phyloP scores from a whole-genome alignment of 2,113 vertebrate genomes.

The Mormyrus iriodes region DNA sequence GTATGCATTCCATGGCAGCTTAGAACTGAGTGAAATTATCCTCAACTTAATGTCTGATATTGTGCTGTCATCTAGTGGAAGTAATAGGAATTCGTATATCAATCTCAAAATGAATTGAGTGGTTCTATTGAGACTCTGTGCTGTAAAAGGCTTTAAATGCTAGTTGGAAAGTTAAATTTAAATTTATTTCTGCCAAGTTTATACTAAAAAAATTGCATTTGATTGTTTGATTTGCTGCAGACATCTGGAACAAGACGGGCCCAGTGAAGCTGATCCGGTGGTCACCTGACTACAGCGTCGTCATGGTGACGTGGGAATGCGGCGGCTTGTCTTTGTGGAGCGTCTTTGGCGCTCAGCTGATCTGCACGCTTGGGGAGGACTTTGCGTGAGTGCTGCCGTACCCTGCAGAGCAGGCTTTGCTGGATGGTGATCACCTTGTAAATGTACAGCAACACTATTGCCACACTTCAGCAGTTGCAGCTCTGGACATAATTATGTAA shows the following conservation, averaged over 20 bases:
- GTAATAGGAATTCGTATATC: background rate
- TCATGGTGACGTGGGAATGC: constrained; percentile 90
- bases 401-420: background rate
- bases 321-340: constrained; percentile 96
- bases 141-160: background rate
- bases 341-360: constrained; percentile 95
- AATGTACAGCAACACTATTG: background rate
- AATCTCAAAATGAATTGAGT: background rate
- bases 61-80: constrained; percentile 33
- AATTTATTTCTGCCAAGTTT: background rate
- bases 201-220: background rate
- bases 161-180: background rate
- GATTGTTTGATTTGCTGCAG: constrained; percentile 53
- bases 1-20: background rate
- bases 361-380: constrained; percentile 95
- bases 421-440: background rate
- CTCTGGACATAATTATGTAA: background rate
- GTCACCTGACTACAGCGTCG: constrained; percentile 94
- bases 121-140: background rate
- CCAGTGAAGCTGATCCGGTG: constrained; percentile 86
- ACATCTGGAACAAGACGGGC: constrained; percentile 96
- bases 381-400: constrained; percentile 77
- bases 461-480: background rate
- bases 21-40: background rate
- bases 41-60: background rate